phyloP scores from a whole-genome alignment of 2,113 vertebrate genomes.

The Microcebus jonahi region DNA sequence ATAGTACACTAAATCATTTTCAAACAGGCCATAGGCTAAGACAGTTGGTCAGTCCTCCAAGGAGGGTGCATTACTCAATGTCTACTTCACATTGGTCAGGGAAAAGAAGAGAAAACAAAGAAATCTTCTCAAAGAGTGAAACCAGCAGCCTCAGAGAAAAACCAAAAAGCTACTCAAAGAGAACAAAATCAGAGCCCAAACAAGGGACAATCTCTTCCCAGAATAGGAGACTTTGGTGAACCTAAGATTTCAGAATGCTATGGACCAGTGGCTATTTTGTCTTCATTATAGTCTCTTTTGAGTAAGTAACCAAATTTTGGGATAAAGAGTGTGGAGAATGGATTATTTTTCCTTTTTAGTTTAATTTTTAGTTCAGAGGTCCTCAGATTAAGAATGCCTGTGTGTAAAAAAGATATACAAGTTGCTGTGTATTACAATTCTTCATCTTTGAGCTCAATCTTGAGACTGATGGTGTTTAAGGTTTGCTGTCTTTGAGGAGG shows the following conservation, averaged over 20 bases:
- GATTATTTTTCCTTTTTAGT: neutral
- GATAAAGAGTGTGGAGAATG: neutral
- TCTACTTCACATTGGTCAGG: neutral
- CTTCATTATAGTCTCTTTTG: neutral
- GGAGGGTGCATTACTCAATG: neutral
- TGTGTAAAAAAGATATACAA: neutral
- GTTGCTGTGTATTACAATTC: neutral
- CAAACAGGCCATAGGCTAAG: neutral
- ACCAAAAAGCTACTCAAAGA: neutral
- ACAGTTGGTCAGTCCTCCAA: neutral
- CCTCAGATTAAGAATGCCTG: neutral
- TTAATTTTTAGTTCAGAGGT: neutral
- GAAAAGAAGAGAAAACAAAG: neutral
- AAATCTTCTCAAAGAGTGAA: neutral
- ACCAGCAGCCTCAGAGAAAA: neutral
- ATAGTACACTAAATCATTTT: neutral
- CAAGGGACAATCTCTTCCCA: neutral
- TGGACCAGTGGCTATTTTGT: neutral
- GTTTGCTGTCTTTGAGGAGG: accelerated
- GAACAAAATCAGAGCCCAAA: neutral
- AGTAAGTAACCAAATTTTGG: neutral
- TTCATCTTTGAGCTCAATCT: neutral
- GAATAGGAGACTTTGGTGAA: neutral
- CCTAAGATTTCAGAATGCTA: neutral
- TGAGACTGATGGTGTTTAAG: neutral